phyloP scores from a whole-genome alignment of 1,140 invertebrate genomes.

The Trinorchestia longiramus region DNA sequence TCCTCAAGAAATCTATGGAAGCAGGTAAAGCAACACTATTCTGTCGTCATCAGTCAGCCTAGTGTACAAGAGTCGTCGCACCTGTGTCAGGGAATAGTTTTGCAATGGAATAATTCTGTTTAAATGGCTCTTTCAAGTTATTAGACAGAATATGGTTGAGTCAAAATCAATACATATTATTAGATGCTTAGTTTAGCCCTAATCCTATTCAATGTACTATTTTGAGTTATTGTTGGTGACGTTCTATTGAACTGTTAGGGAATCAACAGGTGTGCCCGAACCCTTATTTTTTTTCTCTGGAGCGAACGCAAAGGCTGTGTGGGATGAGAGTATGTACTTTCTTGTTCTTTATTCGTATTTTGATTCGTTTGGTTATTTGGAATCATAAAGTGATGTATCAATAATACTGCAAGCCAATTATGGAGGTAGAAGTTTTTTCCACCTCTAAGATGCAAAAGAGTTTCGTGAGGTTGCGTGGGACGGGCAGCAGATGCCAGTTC shows the following conservation, averaged over 20 bases:
- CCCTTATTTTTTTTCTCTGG: neutral
- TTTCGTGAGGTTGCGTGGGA: neutral
- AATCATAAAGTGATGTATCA: neutral
- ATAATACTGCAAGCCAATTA: neutral
- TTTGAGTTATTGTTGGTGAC: neutral
- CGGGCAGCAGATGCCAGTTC: neutral
- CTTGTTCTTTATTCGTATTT: neutral
- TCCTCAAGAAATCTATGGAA: too few relatives aligned
- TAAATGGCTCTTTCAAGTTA: too few relatives aligned
- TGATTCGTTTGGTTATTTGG: neutral
- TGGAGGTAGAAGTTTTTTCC: neutral
- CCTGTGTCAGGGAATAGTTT: too few relatives aligned
- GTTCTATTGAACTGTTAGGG: neutral
- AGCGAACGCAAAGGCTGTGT: neutral
- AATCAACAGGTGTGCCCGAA: conserved; percentile 6
- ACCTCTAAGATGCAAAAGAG: neutral
- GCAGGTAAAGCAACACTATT: too few relatives aligned
- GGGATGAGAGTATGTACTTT: conserved; percentile 7
- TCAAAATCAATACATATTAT: neutral
- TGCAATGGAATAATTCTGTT: too few relatives aligned
- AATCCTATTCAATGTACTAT: neutral
- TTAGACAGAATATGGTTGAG: too few relatives aligned
- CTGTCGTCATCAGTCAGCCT: too few relatives aligned
- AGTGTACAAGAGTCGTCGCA: too few relatives aligned
- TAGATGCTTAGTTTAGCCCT: neutral